Percentiles rank a stretch among this genome's conserved stretches.
Evolutionary conservation across 2,888 invertebrate species (phyloP).

Genomic region (Eupithecia dodoneata): DNA sequence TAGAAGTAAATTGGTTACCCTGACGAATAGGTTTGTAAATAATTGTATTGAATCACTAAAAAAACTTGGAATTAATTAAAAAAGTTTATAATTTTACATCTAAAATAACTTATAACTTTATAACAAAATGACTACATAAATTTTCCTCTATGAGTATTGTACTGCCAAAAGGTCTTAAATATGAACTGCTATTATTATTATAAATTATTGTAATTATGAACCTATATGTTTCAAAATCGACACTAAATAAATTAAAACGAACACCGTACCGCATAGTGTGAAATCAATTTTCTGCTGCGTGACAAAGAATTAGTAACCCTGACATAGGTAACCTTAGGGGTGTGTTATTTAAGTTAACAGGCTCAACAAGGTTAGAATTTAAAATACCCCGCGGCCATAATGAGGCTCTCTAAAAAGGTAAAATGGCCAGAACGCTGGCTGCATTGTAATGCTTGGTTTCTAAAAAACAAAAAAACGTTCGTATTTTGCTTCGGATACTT

Average conservation of each 20-base stretch:
- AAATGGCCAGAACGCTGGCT: not conserved
- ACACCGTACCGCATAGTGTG: not conserved
- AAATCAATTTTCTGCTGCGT: not conserved
- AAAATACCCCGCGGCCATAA: slow-evolving; percentile 4
- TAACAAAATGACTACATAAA: too few species aligned
- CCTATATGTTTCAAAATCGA: not conserved
- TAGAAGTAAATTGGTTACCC: not conserved
- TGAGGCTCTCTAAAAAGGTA: not conserved
- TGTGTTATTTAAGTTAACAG: slow-evolving; percentile 1
- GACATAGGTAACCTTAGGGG: slow-evolving; percentile 2
- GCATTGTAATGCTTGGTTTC: not conserved
- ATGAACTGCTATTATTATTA: too few species aligned
- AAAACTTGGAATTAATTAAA: not conserved
- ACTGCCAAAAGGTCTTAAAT: too few species aligned
- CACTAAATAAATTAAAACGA: not conserved
- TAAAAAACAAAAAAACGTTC: not conserved
- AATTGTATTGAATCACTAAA: too few species aligned
- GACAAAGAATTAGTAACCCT: slow-evolving; percentile 5
- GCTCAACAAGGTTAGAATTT: slow-evolving; percentile 11
- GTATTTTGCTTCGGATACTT: not conserved
- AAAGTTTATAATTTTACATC: too few species aligned
- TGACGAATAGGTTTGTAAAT: not conserved
- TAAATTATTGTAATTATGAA: not conserved
- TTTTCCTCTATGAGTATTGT: too few species aligned
- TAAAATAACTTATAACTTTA: too few species aligned